Base-by-base conservation (phyloP, 2,888 invertebrate species). In the Tribolium freemani region DNA sequence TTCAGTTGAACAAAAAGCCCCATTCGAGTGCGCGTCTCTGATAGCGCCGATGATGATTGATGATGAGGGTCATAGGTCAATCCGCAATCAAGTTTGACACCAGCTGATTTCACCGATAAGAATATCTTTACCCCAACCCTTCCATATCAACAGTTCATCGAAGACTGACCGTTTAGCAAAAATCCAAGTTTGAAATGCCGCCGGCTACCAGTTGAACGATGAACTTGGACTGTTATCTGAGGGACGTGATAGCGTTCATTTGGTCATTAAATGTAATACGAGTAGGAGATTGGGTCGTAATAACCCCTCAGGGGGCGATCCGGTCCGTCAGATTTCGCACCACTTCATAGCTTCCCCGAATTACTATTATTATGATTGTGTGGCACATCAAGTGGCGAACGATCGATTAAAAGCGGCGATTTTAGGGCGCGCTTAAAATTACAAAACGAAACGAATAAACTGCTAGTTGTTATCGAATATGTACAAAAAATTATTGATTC, bases 221-320 rank as follows among this genome's bases (percentile, higher is more conserved):
- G 66, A 56, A 16, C 44, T 63, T 13, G 6, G 5, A 16, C 31
- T 54, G 68, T 69, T 69, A 69, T 69, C 60, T n/a, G 26, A 60
- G 60, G 16, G 30, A 69, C 60, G 51, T 69, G 69, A 69, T 69
- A 69, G 60, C 53, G 26, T 60, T 68, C 58, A 46, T 68, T 48
- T 58, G 68, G 57, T 51, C 69, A 60, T 69, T 69, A 69, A 58
- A 60, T 50, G 68, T 68, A 68, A 68, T 68, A 51, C 58, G 66
- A 56, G 66, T 11, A 64, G 38, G 64, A 64, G 64, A 64, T 50
- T 53, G 66, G 54, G 50, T 38, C 68, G 50, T 58, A 68, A 68
- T 54, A 68, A 68, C 46, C 68, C 68, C 68, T 68, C 30, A 21
- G 68, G 68, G 68, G 48, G 20, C 58, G 48, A 68, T 68, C 38